Percentiles rank a stretch among this genome's conserved stretches.
These are phyloP conservation scores for Rhopalosiphum maidis DNA, from an alignment of 1,140 invertebrate genomes.

Conservation along the genomic window DNA sequence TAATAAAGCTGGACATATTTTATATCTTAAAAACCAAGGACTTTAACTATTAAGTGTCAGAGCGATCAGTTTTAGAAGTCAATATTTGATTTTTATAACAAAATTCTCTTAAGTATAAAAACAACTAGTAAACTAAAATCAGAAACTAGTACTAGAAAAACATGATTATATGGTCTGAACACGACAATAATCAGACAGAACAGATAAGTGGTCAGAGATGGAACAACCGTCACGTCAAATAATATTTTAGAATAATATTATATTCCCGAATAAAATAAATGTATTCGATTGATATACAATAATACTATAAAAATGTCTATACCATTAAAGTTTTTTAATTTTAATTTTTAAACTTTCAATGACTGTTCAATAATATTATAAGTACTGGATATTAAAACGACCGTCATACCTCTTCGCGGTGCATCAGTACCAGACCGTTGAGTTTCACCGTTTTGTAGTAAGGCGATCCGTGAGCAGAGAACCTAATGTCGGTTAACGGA, in stretches of 20 bases:
- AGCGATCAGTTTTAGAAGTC: too few species aligned
- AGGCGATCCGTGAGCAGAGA: conserved; percentile 93
- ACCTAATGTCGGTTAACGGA: conserved; percentile 90
- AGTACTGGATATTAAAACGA: neutral
- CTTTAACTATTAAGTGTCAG: too few species aligned
- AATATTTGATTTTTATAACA: too few species aligned
- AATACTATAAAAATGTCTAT: neutral
- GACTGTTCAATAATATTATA: neutral
- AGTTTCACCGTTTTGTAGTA: conserved; percentile 94
- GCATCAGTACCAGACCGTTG: conserved; percentile 92
- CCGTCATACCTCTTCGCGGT: conserved; percentile 79
- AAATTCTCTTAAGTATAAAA: too few species aligned
- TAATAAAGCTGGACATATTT: too few species aligned
- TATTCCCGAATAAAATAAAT: neutral
- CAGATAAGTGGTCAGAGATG: neutral
- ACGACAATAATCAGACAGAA: neutral
- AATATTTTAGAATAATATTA: neutral
- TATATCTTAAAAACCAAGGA: too few species aligned
- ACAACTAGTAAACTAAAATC: too few species aligned
- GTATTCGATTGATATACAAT: neutral
- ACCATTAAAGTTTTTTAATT: too few species aligned
- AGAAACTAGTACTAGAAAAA: too few species aligned
- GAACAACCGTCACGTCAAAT: neutral
- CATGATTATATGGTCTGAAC: too few species aligned
- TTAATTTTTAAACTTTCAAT: too few species aligned